These are phyloP conservation scores for Steinernema feltiae DNA, from an alignment of 1,140 invertebrate genomes.

Conservation along the genomic window DNA sequence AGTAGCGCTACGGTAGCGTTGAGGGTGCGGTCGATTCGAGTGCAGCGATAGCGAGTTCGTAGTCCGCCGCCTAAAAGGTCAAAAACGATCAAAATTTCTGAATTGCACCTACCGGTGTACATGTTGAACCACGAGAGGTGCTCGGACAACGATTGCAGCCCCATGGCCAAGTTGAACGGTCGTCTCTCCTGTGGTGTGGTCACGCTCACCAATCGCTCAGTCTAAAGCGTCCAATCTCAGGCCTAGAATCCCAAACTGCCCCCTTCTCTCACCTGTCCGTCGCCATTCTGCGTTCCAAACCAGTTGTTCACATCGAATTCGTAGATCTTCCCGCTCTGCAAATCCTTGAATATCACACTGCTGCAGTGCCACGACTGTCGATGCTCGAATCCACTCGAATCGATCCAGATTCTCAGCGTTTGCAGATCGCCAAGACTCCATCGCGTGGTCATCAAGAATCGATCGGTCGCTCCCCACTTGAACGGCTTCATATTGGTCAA, in stretches of 20 bases:
- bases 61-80: conserved; percentile 15
- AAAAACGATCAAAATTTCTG: not conserved
- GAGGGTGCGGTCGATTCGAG: not conserved
- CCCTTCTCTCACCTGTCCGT: conserved; percentile 59
- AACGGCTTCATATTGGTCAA: conserved; percentile 54
- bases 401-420: conserved; percentile 64
- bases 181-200: not conserved
- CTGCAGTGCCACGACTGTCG: conserved; percentile 63
- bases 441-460: conserved; percentile 62
- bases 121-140: conserved; percentile 12
- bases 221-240: no score
- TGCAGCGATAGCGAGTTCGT: not conserved
- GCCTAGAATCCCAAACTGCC: no score
- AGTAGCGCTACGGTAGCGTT: conserved; percentile 6
- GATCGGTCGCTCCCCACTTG: conserved; percentile 59
- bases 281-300: conserved; percentile 64
- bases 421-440: conserved; percentile 62
- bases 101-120: conserved; percentile 15
- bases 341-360: conserved; percentile 61
- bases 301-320: conserved; percentile 63
- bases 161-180: conserved; percentile 14
- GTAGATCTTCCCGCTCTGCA: conserved; percentile 63
- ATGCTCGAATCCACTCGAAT: conserved; percentile 63
- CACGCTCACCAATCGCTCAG: not conserved
- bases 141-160: not conserved